Base-by-base conservation (phyloP, 1,140 invertebrate species). In the Protaetia brevitarsis region DNA sequence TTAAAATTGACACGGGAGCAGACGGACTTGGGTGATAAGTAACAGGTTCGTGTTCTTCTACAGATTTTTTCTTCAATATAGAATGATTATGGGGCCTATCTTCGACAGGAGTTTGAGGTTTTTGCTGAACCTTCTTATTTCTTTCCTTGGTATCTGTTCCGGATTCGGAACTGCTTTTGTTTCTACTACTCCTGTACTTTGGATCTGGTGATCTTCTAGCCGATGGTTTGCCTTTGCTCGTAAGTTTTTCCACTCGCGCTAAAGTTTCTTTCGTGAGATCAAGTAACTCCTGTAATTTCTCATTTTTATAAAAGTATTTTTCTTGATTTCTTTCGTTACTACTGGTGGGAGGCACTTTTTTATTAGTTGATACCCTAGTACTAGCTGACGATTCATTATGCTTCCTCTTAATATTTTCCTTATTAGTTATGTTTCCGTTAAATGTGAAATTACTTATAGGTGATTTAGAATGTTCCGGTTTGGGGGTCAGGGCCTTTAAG, bases 1-100 rank as follows among this genome's bases (percentile, higher is more conserved):
- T 92, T n/a, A 92, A 78, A 70, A 92, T 93, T 30, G 90, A 92
- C 58, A 91, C 86, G 23, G 86, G 82, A 34, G 68, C 66, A 80
- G 75, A 84, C 41, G 74, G 59, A 60, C 29, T 19, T 65, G 13
- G 4, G 63, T 67, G 31, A 69, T 64, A 36, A 71, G 8, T 23
- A 23, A 21, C 11, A 51, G 41, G 26, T 51, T 51, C 64, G 27
- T 70, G 61, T 57, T 84, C 81, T 45, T 84, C 81, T 45, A 66
- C 51, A 16, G 68, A 64, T 67, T 71, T 75, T 26, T 75, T 71
- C 57, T 75, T 76, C 21, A 76, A 69, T 56, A 76, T 76, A 2
- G 75, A 77, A n/a, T 51, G 41, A 51, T 51, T 51, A 23, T 51
- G 41, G 1, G 41, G 41, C 4, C 16, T 51, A 23, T 51, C 41